Base-by-base conservation (phyloP, 37 sponge, comb jelly and placozoan genomes). In the Crambe crambe region DNA sequence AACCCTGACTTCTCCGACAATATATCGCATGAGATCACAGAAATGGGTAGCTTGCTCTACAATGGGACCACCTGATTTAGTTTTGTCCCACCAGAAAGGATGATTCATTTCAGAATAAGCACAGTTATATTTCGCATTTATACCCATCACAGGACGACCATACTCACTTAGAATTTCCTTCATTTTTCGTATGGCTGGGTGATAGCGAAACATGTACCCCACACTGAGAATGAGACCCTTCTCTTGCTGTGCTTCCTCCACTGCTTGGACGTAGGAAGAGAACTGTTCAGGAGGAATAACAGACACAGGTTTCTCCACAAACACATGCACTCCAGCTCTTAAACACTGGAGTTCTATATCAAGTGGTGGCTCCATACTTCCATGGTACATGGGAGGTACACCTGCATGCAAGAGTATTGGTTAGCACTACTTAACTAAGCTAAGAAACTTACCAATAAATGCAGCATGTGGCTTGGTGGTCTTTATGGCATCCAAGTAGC, bases 31-130 rank as follows among this genome's bases (percentile, higher is more conserved):
- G 32, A 94, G 76, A 59, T 94, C 95, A 77, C 95, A 94, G 60
- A 94, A 94, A 68, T 94, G 95, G 30, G 95, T 94, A 10, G 91
- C 95, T 75, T 94, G 95, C 67, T 94, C 95, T n/a, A 94, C 88
- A 57, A 94, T 86, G 18, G 95, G 95, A 9, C 95, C 95, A 2
- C 91, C 95, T 44, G 88, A 90, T 32, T 65, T 37, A 10, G n/a
- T 51, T 58, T 43, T 72, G 75, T 90, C 61, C 95, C 95, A 94
- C 95, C 91, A 90, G 51, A 83, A 78, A 3, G 87, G 85, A 39
- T 85, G 81, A 44, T 75, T 61, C 42, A 83, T 44, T 37, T 75
- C 80, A 0, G 88, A 76, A 37, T 87, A 90, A 12, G 91, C 80
- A 63, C 88, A 90, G 59, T 78, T 83, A 79, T 94, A 94, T 2